These are phyloP conservation scores for Sympetrum striolatum DNA, from an alignment of 2,888 invertebrate genomes.

Conservation along the genomic window DNA sequence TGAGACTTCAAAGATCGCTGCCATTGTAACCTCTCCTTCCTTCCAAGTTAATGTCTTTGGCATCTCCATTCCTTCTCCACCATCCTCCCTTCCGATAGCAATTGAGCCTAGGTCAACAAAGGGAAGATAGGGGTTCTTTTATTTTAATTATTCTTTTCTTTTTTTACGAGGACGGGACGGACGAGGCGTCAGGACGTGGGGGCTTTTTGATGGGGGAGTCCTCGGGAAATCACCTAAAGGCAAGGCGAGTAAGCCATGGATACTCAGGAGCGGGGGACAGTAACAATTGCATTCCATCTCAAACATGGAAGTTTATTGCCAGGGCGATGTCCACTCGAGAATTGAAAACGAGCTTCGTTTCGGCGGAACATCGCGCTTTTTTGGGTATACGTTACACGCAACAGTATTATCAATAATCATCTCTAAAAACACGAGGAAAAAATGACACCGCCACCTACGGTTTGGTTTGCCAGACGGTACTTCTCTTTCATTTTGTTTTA, in stretches of 20 bases:
- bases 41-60: conserved; percentile 30
- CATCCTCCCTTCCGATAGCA: background rate
- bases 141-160: background rate
- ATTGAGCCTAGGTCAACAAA: background rate
- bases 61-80: conserved; percentile 11
- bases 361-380: background rate
- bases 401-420: conserved; percentile 38
- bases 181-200: background rate
- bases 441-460: conserved; percentile 14
- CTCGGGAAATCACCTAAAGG: conserved; percentile 20
- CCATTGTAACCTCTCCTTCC: background rate
- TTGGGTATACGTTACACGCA: conserved; percentile 30
- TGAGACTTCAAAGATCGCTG: conserved; percentile 5
- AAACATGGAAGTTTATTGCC: conserved; percentile 12
- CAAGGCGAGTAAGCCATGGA: conserved; percentile 24
- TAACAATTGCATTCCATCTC: conserved; percentile 22
- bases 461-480: background rate
- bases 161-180: conserved; percentile 10
- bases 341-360: background rate
- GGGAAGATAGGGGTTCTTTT: background rate
- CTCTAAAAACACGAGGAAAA: conserved; percentile 6
- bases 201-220: background rate
- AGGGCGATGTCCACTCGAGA: background rate
- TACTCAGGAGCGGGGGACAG: background rate
- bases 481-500: background rate